Conservation (phyloP, 2,888 invertebrate genomes). For the Xylophagus ater region DNA sequence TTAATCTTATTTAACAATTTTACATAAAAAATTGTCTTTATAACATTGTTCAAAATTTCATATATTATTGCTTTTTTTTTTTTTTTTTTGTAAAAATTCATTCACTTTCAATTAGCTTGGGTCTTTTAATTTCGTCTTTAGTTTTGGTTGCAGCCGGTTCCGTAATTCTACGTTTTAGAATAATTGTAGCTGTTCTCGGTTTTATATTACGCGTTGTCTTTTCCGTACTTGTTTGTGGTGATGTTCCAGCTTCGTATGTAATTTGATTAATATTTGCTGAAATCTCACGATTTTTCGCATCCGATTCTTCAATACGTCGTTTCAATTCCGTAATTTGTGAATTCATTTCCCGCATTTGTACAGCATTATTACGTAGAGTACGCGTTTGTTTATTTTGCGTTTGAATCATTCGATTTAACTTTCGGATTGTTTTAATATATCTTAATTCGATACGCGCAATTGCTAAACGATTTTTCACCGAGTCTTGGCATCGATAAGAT, state of each 20-base stretch:
- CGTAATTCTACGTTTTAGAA: constrained; percentile 17
- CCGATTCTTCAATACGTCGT: constrained; percentile 62
- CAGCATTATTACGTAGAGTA: constrained; percentile 44
- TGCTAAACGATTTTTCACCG: constrained; percentile 28
- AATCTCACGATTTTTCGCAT: constrained; percentile 48
- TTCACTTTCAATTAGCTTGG: too few relatives aligned
- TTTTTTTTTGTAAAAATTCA: too few relatives aligned
- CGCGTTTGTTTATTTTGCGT: constrained; percentile 42
- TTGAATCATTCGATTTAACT: constrained; percentile 43
- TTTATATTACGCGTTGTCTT: constrained; percentile 18
- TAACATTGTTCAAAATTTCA: too few relatives aligned
- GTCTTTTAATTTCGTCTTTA: too few relatives aligned
- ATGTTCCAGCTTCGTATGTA: constrained; percentile 8
- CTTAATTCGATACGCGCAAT: constrained; percentile 15
- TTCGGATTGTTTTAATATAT: constrained; percentile 32
- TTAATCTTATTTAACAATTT: too few relatives aligned
- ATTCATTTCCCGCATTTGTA: constrained; percentile 46
- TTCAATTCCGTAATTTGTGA: constrained; percentile 53
- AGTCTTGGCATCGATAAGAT: constrained; percentile 30
- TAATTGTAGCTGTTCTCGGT: constrained; percentile 18
- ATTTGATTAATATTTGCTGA: constrained; percentile 23
- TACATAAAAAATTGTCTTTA: too few relatives aligned
- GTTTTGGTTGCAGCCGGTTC: too few relatives aligned
- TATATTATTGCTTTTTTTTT: too few relatives aligned
- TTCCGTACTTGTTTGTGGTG: constrained; percentile 5